Conservation (phyloP, 37 sponge, comb jelly and placozoan genomes). For the Dysidea cf. avara region DNA sequence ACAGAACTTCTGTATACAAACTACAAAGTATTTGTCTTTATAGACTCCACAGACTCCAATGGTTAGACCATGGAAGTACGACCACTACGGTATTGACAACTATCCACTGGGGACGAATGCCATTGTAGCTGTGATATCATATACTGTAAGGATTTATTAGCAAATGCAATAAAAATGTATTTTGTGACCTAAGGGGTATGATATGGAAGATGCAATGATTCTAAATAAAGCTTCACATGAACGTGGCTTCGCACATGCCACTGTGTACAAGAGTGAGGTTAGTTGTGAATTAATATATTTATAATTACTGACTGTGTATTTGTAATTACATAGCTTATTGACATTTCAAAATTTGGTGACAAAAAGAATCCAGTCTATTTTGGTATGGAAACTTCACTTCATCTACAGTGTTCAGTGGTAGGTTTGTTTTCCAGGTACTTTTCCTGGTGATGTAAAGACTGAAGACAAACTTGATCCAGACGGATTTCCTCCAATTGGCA, state of each 20-base stretch:
- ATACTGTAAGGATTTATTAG: slow-evolving; percentile 58
- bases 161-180: not conserved
- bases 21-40: not conserved
- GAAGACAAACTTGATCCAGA: slow-evolving; percentile 69
- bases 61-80: slow-evolving; percentile 70
- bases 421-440: slow-evolving; percentile 24
- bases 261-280: slow-evolving; percentile 88
- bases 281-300: not conserved
- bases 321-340: too few species aligned
- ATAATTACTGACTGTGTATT: not conserved
- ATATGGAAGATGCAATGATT: slow-evolving; percentile 99
- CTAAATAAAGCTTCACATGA: slow-evolving; percentile 93
- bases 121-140: slow-evolving; percentile 94
- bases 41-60: slow-evolving; percentile 93
- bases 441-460: slow-evolving; percentile 31
- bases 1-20: not conserved
- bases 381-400: not conserved
- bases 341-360: too few species aligned
- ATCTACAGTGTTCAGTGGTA: not conserved
- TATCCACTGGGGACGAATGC: slow-evolving; percentile 95
- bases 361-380: too few species aligned
- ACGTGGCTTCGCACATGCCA: slow-evolving; percentile 93
- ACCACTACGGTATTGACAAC: slow-evolving; percentile 76
- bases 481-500: slow-evolving; percentile 88
- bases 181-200: slow-evolving; percentile 73